Conservation (phyloP, 2,888 invertebrate species). For the Hirtodrosophila cameraria region DNA sequence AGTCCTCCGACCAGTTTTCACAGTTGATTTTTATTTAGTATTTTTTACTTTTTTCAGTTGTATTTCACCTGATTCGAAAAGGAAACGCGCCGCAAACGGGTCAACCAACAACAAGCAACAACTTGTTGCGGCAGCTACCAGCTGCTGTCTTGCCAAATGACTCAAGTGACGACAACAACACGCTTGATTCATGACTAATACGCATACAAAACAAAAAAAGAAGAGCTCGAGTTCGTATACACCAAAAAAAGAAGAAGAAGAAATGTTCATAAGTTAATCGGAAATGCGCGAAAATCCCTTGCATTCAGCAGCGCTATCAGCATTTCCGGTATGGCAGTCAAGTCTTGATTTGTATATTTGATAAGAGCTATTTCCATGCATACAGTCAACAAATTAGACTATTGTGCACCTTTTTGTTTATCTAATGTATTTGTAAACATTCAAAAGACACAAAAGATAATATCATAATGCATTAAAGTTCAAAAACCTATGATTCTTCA, state of each 20-base stretch:
- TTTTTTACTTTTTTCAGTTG: slow-evolving; percentile 57
- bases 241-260: no score
- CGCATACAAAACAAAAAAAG: slow-evolving; percentile 20
- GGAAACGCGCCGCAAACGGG: slow-evolving; percentile 60
- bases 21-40: no score
- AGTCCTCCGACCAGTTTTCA: slow-evolving; percentile 70
- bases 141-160: slow-evolving; percentile 42
- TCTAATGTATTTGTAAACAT: no score
- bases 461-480: no score
- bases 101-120: slow-evolving; percentile 55
- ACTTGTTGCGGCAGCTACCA: slow-evolving; percentile 48
- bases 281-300: slow-evolving; percentile 68
- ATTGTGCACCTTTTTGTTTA: no score
- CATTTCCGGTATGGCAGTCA: slow-evolving; percentile 47
- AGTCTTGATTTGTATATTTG: neutral
- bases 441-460: no score
- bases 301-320: slow-evolving; percentile 30
- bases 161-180: slow-evolving; percentile 47
- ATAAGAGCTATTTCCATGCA: slow-evolving; percentile 5
- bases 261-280: slow-evolving; percentile 35
- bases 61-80: slow-evolving; percentile 70
- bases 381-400: no score
- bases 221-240: slow-evolving; percentile 7
- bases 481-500: no score
- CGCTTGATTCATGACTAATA: slow-evolving; percentile 53